Base-by-base conservation (phyloP, 1,140 invertebrate genomes). In the Geopemphigus sp. region DNA sequence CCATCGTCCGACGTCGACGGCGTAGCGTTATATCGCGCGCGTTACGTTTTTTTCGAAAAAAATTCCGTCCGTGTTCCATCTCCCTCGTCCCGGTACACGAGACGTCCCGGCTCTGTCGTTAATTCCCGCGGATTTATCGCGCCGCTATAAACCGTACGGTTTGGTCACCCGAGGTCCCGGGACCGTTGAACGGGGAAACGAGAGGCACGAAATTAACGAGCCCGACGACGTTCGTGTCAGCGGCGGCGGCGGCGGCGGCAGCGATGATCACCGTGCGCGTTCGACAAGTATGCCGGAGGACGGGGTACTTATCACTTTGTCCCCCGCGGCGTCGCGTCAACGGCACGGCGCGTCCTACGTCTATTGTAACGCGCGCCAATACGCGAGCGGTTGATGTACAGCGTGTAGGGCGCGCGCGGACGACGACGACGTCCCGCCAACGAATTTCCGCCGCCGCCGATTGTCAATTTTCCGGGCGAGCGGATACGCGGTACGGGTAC, bases 131-230 rank as follows among this genome's bases (percentile, higher is more conserved):
- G 22, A 53, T 29, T 54, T 53, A 72, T 72, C 32, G 32, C 32
- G 3, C 32, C 32, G 8, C 8, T 39, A 39, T 39, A n/a, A n/a
- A n/a, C n/a, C n/a, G n/a, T n/a, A n/a, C n/a, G n/a, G n/a, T n/a
- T n/a, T n/a, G n/a, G n/a, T n/a, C n/a, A n/a, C n/a, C n/a, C n/a
- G n/a, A n/a, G n/a, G n/a, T n/a, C n/a, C n/a, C n/a, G n/a, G n/a
- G n/a, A n/a, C n/a, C n/a, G n/a, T n/a, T n/a, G n/a, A n/a, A n/a
- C n/a, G n/a, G n/a, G n/a, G n/a, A n/a, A n/a, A n/a, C n/a, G n/a
- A n/a, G n/a, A n/a, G n/a, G n/a, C n/a, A n/a, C 57, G 1, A 63
- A 63, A 63, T 78, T 78, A 78, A 78, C 74, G 74, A 78, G 74
- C 74, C 74, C 8, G 32, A 39, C 8, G 32, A 39, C 45, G 54